Conservation (phyloP, 2,797 vertebrate genomes). For the Amblyraja radiata region DNA sequence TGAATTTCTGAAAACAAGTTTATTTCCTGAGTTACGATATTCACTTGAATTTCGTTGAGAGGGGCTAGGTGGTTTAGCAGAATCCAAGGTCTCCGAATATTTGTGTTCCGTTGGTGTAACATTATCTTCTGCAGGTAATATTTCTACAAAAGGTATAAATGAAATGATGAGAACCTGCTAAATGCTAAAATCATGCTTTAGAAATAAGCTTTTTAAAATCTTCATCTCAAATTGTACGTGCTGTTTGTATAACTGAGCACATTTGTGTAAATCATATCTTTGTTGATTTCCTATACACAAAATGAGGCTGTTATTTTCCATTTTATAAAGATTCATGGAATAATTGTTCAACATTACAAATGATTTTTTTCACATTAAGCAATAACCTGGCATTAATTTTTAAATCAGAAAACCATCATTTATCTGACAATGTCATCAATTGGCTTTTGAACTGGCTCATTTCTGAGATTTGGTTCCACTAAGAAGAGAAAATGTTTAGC, state of each 20-base stretch:
- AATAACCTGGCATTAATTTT: no score
- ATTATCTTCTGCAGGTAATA: constrained; percentile 67
- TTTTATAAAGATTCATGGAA: neutral
- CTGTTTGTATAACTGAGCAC: no score
- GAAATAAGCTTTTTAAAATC: neutral
- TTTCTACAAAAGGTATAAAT: constrained; percentile 64
- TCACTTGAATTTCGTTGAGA: constrained; percentile 56
- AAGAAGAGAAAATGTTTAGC: neutral
- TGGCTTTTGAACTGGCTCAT: neutral
- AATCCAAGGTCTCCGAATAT: constrained; percentile 70
- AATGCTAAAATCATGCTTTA: neutral
- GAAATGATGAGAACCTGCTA: neutral
- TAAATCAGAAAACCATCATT: neutral
- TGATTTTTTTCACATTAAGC: neutral
- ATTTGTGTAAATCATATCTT: neutral
- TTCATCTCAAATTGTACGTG: neutral
- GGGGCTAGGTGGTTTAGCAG: constrained; percentile 65
- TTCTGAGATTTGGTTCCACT: neutral
- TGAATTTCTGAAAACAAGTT: constrained; percentile 55
- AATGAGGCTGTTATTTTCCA: neutral
- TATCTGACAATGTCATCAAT: neutral
- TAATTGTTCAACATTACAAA: neutral
- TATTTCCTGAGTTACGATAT: constrained; percentile 57
- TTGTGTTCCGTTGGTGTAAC: constrained; percentile 70
- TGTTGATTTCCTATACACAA: neutral